A percentile compares a stretch with the other conserved stretches of the same genome.
phyloP scores from a whole-genome alignment of 1,140 invertebrate species.

The Ceratina calcarata region DNA sequence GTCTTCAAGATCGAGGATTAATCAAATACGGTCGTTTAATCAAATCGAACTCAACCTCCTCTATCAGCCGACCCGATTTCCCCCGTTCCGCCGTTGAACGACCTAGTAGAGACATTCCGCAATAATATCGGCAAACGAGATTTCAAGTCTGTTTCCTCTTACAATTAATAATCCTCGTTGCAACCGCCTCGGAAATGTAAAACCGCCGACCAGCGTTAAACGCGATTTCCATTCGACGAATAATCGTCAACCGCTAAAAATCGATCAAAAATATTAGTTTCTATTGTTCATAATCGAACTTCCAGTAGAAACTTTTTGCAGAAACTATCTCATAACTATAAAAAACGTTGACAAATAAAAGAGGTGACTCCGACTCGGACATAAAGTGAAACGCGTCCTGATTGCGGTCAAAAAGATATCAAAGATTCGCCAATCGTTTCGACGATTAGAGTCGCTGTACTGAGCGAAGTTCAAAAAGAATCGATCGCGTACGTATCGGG shows the following conservation, averaged over 20 bases:
- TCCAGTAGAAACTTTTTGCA: too few relatives aligned
- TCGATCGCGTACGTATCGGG: conserved; percentile 17
- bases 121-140: conserved; percentile 13
- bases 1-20: conserved; percentile 27
- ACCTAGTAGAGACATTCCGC: neutral
- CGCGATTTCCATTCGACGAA: neutral
- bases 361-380: neutral
- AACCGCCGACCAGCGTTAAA: neutral
- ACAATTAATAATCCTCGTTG: neutral
- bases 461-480: conserved; percentile 22
- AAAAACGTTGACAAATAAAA: too few relatives aligned
- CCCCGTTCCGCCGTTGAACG: too few relatives aligned
- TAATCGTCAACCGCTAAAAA: too few relatives aligned
- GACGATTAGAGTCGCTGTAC: neutral
- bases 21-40: conserved; percentile 36
- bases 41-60: neutral
- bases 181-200: neutral
- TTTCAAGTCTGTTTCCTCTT: neutral
- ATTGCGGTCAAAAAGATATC: neutral
- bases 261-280: too few relatives aligned
- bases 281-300: too few relatives aligned
- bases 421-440: neutral
- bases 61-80: neutral
- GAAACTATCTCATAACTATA: too few relatives aligned
- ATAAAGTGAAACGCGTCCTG: neutral